A percentile compares a stretch with the other conserved stretches of the same genome.
Conservation (phyloP, 2,113 vertebrate species). For the Sturnus vulgaris region DNA sequence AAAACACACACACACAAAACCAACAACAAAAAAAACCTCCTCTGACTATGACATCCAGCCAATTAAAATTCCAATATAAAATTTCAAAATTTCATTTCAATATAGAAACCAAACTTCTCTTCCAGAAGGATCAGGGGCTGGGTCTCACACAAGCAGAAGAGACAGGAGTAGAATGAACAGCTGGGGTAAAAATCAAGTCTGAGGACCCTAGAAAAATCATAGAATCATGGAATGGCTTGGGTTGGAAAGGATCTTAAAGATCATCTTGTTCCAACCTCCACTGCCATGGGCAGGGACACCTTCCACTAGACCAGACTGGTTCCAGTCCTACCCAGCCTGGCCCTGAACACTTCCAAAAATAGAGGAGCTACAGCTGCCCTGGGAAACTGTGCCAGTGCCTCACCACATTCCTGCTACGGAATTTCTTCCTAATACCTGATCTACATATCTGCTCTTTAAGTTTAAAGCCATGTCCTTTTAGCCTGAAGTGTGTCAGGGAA, state of each 20-base stretch:
- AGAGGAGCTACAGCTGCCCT: not conserved
- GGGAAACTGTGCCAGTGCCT: not conserved
- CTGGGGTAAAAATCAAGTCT: not conserved
- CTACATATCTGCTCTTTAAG: not conserved
- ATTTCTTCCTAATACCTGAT: not conserved
- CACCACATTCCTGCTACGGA: not conserved
- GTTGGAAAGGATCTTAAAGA: not conserved
- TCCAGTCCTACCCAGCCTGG: not conserved
- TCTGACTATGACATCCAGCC: not conserved
- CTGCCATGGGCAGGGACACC: fast-evolving
- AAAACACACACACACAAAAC: too few relatives aligned
- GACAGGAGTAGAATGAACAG: not conserved
- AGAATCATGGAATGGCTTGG: not conserved
- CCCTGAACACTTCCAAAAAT: not conserved
- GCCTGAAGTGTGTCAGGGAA: not conserved
- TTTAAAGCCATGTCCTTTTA: not conserved
- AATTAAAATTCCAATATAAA: not conserved
- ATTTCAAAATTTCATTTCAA: not conserved
- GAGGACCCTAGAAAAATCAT: not conserved
- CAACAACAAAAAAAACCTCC: too few relatives aligned
- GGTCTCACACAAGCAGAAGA: not conserved
- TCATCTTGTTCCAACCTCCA: not conserved
- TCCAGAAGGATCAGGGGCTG: fast-evolving
- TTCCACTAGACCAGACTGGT: not conserved
- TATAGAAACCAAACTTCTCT: not conserved